Conservation (phyloP, 2,797 vertebrate species). For the Oceanodroma leucorhoa region DNA sequence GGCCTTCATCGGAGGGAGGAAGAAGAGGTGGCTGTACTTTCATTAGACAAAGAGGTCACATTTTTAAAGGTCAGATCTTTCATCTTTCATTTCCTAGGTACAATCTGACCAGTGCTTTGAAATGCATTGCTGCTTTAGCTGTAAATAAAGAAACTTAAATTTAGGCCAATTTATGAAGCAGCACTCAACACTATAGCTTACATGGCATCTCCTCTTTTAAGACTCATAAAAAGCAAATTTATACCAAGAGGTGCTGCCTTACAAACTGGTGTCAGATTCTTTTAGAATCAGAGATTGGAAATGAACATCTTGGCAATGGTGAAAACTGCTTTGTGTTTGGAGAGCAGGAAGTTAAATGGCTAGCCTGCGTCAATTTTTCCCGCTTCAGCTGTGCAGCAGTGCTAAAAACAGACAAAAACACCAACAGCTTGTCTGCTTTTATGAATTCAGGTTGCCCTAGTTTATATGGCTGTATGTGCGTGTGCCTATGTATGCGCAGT, state of each 20-base stretch:
- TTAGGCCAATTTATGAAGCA: not conserved
- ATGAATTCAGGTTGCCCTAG: not conserved
- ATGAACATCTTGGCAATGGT: not conserved
- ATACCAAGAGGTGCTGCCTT: not conserved
- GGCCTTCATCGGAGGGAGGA: not conserved
- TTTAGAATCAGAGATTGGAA: not conserved
- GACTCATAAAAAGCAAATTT: not conserved
- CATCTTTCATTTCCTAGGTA: not conserved
- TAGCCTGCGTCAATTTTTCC: not conserved
- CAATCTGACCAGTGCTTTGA: not conserved
- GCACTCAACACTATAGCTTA: not conserved
- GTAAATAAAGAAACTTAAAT: not conserved
- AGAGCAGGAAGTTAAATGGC: slow-evolving; percentile 2
- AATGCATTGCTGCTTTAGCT: not conserved
- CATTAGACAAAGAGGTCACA: not conserved
- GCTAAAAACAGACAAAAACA: not conserved
- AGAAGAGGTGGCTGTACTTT: not conserved
- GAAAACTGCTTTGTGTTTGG: not conserved
- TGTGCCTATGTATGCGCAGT: not conserved
- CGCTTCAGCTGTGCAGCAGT: not conserved
- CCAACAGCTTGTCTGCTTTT: not conserved
- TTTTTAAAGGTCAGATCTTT: not conserved
- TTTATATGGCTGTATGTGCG: not conserved
- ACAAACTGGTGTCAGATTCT: not conserved
- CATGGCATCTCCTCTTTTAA: not conserved